phyloP scores from a whole-genome alignment of 2,888 invertebrate species.

The Drosophila pseudotakahashii region DNA sequence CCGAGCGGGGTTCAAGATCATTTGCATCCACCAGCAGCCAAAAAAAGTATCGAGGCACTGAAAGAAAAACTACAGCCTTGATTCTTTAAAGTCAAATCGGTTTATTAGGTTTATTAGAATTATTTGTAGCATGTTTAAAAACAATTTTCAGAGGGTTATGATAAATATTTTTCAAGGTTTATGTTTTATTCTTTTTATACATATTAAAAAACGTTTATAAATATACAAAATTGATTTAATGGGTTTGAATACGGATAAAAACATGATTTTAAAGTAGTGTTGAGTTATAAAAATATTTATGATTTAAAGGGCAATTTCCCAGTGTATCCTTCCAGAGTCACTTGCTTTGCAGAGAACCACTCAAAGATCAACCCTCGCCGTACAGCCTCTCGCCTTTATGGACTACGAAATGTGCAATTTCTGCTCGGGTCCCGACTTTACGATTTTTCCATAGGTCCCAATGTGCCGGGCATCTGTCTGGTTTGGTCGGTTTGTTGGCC shows the following conservation, averaged over 20 bases:
- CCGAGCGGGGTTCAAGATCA: slow-evolving; percentile 69
- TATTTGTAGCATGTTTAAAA: no score
- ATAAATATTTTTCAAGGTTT: background rate
- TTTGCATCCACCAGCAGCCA: slow-evolving; percentile 57
- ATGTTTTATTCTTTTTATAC: no score
- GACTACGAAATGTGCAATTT: slow-evolving; percentile 80
- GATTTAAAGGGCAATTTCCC: background rate
- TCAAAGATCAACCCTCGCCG: slow-evolving; percentile 49
- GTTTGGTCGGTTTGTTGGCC: slow-evolving; percentile 49
- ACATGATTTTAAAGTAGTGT: no score
- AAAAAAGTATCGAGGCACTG: slow-evolving; percentile 11
- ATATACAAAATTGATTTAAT: no score
- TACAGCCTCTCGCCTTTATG: slow-evolving; percentile 55
- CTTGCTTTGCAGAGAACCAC: slow-evolving; percentile 47
- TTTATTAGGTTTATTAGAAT: background rate
- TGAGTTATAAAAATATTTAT: no score
- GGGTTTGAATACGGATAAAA: no score
- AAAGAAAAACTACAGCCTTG: background rate
- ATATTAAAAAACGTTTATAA: no score
- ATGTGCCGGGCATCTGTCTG: slow-evolving; percentile 72
- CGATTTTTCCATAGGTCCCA: slow-evolving; percentile 69
- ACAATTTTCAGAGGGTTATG: no score
- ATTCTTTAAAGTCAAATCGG: no score
- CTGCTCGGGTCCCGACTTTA: slow-evolving; percentile 53
- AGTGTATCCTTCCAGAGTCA: slow-evolving; percentile 23